These are phyloP conservation scores for Dysidea cf. avara DNA, from an alignment of 37 sponge, comb jelly and placozoan species.

Conservation along the genomic window DNA sequence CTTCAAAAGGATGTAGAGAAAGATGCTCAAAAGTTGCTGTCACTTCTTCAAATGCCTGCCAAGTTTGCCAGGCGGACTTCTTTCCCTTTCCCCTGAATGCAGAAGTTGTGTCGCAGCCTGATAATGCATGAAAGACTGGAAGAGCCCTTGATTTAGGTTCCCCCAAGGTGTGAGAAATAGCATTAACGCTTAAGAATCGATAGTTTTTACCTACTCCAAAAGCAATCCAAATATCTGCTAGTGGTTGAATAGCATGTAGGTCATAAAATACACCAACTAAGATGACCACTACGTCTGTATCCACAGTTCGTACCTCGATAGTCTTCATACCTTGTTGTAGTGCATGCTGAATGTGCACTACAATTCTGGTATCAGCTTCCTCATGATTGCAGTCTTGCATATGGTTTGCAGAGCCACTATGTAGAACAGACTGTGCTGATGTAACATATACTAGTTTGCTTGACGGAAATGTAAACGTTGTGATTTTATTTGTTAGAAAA, in stretches of 20 bases:
- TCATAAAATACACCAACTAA: background rate
- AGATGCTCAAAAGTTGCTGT: conserved; percentile 1
- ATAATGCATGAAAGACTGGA: conserved; percentile 6
- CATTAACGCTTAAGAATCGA: background rate
- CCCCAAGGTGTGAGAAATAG: background rate
- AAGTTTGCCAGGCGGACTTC: background rate
- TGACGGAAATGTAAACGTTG: no score
- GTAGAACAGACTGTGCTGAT: background rate
- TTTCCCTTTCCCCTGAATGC: background rate
- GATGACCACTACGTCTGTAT: no score
- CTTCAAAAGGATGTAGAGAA: background rate
- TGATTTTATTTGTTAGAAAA: no score
- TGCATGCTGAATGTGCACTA: conserved; percentile 6
- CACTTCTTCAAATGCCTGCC: background rate
- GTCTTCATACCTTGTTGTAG: conserved; percentile 5
- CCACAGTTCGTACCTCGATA: conserved; percentile 3
- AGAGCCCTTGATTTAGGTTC: background rate
- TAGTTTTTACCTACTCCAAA: conserved; percentile 24
- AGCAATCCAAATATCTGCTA: conserved; percentile 11
- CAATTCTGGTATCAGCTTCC: conserved; percentile 7
- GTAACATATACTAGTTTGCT: conserved; percentile 9
- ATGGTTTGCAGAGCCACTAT: no score
- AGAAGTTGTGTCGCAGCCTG: conserved; percentile 8
- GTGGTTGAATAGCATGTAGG: conserved; percentile 1
- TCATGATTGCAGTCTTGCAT: conserved; percentile 11